Evolutionary conservation across 2,797 vertebrate species (phyloP).

Genomic region (Cossypha caffra): DNA sequence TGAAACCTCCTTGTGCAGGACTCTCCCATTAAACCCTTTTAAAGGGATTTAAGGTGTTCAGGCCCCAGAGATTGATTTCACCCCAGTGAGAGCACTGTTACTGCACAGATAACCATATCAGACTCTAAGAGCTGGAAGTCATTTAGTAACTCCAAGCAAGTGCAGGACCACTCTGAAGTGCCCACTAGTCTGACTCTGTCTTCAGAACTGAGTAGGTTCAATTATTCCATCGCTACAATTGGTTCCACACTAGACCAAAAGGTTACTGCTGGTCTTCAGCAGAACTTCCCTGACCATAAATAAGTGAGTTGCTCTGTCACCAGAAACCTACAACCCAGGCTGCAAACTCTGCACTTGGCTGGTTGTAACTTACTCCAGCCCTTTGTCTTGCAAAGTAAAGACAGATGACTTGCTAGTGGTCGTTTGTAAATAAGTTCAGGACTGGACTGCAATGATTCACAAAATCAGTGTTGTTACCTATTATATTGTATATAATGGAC

Average conservation of each 20-base stretch:
- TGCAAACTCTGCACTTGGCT: neutral
- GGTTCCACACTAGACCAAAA: neutral
- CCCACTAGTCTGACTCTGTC: neutral
- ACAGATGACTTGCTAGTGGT: neutral
- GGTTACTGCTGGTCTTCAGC: neutral
- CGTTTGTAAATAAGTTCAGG: neutral
- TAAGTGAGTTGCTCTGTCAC: neutral
- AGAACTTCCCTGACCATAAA: neutral
- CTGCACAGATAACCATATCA: accelerated
- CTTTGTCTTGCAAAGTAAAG: neutral
- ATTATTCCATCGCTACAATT: neutral
- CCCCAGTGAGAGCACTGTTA: neutral
- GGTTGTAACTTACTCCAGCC: neutral
- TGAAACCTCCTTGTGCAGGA: neutral
- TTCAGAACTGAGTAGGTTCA: neutral
- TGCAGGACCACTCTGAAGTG: neutral
- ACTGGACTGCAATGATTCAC: neutral
- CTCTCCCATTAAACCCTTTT: neutral
- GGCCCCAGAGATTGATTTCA: accelerated
- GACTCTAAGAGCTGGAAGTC: neutral
- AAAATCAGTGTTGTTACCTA: neutral
- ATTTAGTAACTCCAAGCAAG: neutral
- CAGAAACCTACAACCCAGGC: neutral
- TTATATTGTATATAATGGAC: neutral
- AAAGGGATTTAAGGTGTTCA: neutral